Conservation (phyloP, 2,888 invertebrate species). For the Papilio gigon region DNA sequence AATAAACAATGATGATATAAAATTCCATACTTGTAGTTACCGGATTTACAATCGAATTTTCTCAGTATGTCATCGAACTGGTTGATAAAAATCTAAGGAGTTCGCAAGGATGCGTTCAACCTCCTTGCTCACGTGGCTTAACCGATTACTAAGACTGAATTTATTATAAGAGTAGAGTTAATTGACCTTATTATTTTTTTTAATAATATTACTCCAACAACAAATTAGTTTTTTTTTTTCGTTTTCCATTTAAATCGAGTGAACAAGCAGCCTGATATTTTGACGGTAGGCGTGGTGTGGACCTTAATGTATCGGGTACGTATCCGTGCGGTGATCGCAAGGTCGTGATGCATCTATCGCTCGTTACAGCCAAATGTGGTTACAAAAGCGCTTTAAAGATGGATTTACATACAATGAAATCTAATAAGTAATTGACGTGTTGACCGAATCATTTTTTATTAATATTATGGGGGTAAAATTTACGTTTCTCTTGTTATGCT, state of each 20-base stretch:
- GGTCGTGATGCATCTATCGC: constrained; percentile 44
- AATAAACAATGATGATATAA: background rate
- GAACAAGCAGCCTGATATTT: constrained; percentile 27
- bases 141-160: too few relatives aligned
- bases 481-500: too few relatives aligned
- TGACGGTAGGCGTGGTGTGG: constrained; percentile 32
- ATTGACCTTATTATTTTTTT: background rate
- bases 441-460: background rate
- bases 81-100: background rate
- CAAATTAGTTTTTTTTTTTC: background rate
- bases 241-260: constrained; percentile 1
- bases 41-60: background rate
- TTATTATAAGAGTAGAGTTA: too few relatives aligned
- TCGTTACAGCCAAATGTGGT: constrained; percentile 31
- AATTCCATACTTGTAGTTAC: background rate
- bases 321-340: constrained; percentile 43
- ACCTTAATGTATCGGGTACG: constrained; percentile 42
- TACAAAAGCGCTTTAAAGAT: constrained; percentile 25
- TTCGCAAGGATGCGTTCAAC: background rate
- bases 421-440: constrained; percentile 13
- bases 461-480: too few relatives aligned
- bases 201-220: background rate
- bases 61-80: background rate
- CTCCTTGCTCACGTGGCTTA: too few relatives aligned
- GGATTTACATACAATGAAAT: constrained; percentile 29